Base-by-base conservation (phyloP, 2,113 vertebrate genomes). In the Syngnathus scovelli region DNA sequence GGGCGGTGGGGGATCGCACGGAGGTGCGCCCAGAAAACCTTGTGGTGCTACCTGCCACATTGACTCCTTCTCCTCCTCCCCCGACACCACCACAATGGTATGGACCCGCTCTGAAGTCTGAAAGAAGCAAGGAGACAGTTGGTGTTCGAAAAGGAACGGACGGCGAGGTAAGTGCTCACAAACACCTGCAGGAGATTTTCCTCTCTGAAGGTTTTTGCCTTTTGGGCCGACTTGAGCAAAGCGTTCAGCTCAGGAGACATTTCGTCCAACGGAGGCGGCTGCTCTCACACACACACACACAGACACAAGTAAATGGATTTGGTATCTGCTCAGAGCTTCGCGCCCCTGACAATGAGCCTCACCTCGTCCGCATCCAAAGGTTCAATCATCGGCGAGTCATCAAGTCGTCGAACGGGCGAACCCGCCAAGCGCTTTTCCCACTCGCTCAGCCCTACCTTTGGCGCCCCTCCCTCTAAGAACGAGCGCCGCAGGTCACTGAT, bases 371-470 rank as follows among this genome's bases (percentile, higher is more conserved):
- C 93, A 56, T 95, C 92, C 75, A 99, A 93, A 1, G 97, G 97
- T 83, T 98, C 95, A 48, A 99, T 99, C 97, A 98, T 98, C 7
- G 96, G 97, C 0, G 93, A 91, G 0, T 98, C 96, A 15, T 98
- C 94, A n/a, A 92, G 87, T 74, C 93, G 90, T 21, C 94, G 89
- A 37, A 98, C 89, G 0, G 95, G 95, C 65, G 96, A 99, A 16
- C 93, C 93, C 61, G 95, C 95, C 18, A 99, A 91, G 51, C 97
- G 93, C 87, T 94, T 96, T 54, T 98, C 96, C 97, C 97, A 98
- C 83, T 99, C 97, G 0, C 93, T 95, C 37, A 90, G 82, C 3
- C 92, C 84, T 39, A 88, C 78, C 6, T 83, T 41, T 3, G 23
- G 65, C 0, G 51, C 80, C 18, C 92, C 94, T 72, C 88, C 91